A percentile compares a stretch with the other conserved stretches of the same genome.
Evolutionary conservation across 1,140 invertebrate genomes (phyloP).

Genomic region (Centruroides sculpturatus): DNA sequence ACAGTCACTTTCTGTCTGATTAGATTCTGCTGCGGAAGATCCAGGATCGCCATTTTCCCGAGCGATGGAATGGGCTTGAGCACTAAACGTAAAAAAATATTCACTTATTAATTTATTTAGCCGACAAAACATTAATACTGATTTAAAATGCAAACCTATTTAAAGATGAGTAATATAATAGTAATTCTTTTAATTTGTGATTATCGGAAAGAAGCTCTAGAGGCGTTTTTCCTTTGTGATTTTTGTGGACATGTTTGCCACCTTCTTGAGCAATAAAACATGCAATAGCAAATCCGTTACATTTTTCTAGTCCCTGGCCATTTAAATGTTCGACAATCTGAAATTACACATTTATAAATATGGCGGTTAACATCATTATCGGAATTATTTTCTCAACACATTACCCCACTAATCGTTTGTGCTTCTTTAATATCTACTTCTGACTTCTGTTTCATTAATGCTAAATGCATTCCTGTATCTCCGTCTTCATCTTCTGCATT

Average conservation of each 20-base stretch:
- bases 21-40: conserved; percentile 2
- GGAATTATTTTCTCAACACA: too few relatives aligned
- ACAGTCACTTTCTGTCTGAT: conserved; percentile 36
- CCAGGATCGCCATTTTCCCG: background rate
- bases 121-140: background rate
- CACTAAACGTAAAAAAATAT: background rate
- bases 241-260: conserved; percentile 23
- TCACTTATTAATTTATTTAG: background rate
- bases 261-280: conserved; percentile 42
- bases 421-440: too few relatives aligned
- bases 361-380: too few relatives aligned
- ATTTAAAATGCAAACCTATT: background rate
- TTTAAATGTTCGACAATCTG: too few relatives aligned
- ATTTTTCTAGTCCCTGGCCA: conserved; percentile 26
- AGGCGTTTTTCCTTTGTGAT: conserved; percentile 27
- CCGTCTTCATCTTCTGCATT: conserved; percentile 68
- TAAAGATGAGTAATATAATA: background rate
- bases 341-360: too few relatives aligned
- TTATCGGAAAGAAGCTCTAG: conserved; percentile 23
- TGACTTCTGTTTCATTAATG: conserved; percentile 35
- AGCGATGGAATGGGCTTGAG: conserved; percentile 13
- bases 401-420: too few relatives aligned
- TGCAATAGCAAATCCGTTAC: conserved; percentile 45
- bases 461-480: conserved; percentile 68
- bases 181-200: too few relatives aligned